A percentile compares a stretch with the other conserved stretches of the same genome.
Evolutionary conservation across 1,140 invertebrate genomes (phyloP).

Genomic region (Drosophila eugracilis): DNA sequence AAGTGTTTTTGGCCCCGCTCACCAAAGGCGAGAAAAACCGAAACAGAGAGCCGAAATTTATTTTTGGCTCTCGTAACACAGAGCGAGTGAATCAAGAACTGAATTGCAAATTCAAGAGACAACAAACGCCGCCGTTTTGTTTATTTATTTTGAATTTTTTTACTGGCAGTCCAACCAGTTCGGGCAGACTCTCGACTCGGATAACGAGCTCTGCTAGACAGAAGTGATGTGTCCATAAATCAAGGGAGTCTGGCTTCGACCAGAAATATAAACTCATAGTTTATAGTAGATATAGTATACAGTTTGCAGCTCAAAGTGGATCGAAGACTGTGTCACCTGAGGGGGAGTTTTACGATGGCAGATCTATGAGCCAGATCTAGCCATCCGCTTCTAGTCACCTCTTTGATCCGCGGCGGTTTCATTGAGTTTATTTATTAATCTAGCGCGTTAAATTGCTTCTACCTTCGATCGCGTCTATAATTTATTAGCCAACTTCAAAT

Average conservation of each 20-base stretch:
- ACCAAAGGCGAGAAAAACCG: conserved; percentile 11
- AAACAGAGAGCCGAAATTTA: conserved; percentile 14
- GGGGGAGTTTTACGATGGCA: conserved; percentile 19
- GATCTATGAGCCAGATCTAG: conserved; percentile 30
- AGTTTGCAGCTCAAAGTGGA: conserved; percentile 12
- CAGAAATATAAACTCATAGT: background rate
- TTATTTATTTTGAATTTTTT: conserved; percentile 50
- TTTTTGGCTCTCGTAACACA: conserved; percentile 31
- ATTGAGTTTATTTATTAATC: conserved; percentile 60
- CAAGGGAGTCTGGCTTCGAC: conserved; percentile 21
- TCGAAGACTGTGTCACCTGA: conserved; percentile 16
- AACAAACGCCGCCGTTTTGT: conserved; percentile 29
- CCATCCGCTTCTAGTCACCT: conserved; percentile 3
- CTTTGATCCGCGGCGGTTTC: conserved; percentile 40
- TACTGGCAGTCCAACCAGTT: conserved; percentile 52
- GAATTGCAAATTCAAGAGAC: conserved; percentile 16
- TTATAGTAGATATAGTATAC: background rate
- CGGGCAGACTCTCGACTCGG: conserved; percentile 4
- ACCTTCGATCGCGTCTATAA: conserved; percentile 48
- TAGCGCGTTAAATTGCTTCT: conserved; percentile 42
- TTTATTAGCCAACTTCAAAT: conserved; percentile 52
- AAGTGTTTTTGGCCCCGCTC: background rate
- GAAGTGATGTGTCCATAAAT: conserved; percentile 31
- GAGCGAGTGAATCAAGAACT: conserved; percentile 22
- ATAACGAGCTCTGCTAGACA: conserved; percentile 49